Evolutionary conservation across 2,888 invertebrate genomes (phyloP).

Genomic region (Drosophila borborema): DNA sequence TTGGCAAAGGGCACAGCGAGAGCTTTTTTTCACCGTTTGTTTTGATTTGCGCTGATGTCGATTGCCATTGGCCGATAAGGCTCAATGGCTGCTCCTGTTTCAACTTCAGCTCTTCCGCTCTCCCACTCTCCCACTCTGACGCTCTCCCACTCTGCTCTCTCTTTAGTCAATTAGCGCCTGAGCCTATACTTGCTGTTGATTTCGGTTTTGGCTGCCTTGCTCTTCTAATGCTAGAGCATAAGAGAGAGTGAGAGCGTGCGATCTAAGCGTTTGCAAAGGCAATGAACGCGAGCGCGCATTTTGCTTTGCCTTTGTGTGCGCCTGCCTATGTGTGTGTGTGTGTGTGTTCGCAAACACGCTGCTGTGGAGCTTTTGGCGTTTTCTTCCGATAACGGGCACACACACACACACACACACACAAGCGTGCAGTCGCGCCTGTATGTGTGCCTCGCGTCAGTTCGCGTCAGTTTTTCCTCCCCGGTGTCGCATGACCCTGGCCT

Average conservation of each 20-base stretch:
- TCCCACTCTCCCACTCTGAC: not conserved
- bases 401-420: constrained; percentile 49
- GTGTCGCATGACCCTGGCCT: constrained; percentile 84
- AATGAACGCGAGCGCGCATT: constrained; percentile 70
- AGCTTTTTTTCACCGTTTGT: constrained; percentile 11
- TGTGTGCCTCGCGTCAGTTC: constrained; percentile 56
- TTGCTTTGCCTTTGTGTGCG: constrained; percentile 21
- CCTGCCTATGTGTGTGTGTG: constrained; percentile 21
- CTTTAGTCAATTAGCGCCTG: constrained; percentile 16
- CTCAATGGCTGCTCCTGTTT: constrained; percentile 19
- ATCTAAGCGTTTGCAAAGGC: constrained; percentile 70
- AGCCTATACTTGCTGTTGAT: constrained; percentile 16
- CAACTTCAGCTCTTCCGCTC: not conserved
- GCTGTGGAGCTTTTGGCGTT: constrained; percentile 75
- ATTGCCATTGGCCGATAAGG: constrained; percentile 24
- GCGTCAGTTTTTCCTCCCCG: constrained; percentile 81
- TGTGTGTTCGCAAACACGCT: constrained; percentile 29
- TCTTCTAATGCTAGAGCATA: constrained; percentile 47
- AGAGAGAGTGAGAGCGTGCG: constrained; percentile 24
- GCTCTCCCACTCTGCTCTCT: not conserved
- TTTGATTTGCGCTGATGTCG: not conserved
- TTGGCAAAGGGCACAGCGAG: constrained; percentile 23
- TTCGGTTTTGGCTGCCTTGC: constrained; percentile 34
- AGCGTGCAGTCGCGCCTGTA: constrained; percentile 22
- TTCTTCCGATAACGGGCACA: constrained; percentile 80